These are phyloP conservation scores for Andrena fulva DNA, from an alignment of 2,888 invertebrate species.

Conservation along the genomic window DNA sequence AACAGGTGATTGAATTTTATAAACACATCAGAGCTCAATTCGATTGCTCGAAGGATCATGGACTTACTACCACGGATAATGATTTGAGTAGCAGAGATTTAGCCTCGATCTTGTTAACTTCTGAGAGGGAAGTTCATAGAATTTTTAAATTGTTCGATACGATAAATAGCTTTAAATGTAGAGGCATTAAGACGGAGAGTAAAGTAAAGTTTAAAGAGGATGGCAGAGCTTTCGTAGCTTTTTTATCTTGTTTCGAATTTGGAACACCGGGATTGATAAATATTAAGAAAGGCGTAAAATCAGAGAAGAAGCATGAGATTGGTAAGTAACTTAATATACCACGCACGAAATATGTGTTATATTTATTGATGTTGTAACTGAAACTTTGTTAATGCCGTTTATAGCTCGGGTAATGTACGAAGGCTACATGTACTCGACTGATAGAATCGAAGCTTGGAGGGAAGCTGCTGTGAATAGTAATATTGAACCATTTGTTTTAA, in stretches of 20 bases:
- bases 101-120: slow-evolving; percentile 76
- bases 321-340: slow-evolving; percentile 70
- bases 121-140: slow-evolving; percentile 83
- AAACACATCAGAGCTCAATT: slow-evolving; percentile 76
- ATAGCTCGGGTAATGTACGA: slow-evolving; percentile 84
- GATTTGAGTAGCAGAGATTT: slow-evolving; percentile 72
- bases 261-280: slow-evolving; percentile 78
- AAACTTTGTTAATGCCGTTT: slow-evolving; percentile 37
- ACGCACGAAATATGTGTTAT: background rate
- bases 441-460: slow-evolving; percentile 82
- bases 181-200: slow-evolving; percentile 66
- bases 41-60: slow-evolving; percentile 78
- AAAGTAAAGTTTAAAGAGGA: slow-evolving; percentile 82
- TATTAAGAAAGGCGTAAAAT: slow-evolving; percentile 83
- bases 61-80: slow-evolving; percentile 73
- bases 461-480: slow-evolving; percentile 84
- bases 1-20: slow-evolving; percentile 78
- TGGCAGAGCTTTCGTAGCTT: slow-evolving; percentile 79
- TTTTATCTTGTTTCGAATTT: slow-evolving; percentile 83
- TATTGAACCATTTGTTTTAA: slow-evolving; percentile 88
- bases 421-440: slow-evolving; percentile 83
- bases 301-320: slow-evolving; percentile 83
- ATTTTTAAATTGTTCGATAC: slow-evolving; percentile 81
- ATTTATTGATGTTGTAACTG: background rate
- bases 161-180: slow-evolving; percentile 70